These are phyloP conservation scores for Elanus axillaris DNA, from an alignment of 2,113 vertebrate species.

Conservation along the genomic window DNA sequence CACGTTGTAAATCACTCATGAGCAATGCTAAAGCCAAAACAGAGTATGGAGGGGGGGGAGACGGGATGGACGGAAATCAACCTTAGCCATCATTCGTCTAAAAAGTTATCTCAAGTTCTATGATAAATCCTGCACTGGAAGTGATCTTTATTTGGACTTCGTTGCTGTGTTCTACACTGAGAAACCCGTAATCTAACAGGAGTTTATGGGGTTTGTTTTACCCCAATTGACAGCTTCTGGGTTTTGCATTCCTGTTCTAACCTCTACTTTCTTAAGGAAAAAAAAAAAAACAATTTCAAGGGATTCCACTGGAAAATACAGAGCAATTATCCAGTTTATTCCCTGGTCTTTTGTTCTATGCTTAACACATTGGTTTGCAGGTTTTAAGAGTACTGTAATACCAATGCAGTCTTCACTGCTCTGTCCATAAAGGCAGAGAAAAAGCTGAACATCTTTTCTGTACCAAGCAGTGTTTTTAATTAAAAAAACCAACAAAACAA, in stretches of 20 bases:
- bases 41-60: not conserved
- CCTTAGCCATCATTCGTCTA: not conserved
- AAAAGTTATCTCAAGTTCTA: not conserved
- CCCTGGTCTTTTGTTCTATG: not conserved
- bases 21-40: not conserved
- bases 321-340: not conserved
- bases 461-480: not conserved
- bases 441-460: not conserved
- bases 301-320: not conserved
- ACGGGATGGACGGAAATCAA: not conserved
- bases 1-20: not conserved
- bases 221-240: not conserved
- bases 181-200: not conserved
- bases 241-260: not conserved
- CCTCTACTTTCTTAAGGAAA: not conserved
- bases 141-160: not conserved
- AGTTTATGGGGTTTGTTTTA: not conserved
- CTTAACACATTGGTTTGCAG: not conserved
- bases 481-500: no score
- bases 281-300: fast-evolving
- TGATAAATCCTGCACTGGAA: not conserved
- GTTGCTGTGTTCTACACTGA: not conserved
- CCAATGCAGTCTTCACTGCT: not conserved
- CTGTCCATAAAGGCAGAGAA: not conserved
- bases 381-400: not conserved